Conservation (phyloP, 2,888 invertebrate genomes). For the Lasioglossum morio region DNA sequence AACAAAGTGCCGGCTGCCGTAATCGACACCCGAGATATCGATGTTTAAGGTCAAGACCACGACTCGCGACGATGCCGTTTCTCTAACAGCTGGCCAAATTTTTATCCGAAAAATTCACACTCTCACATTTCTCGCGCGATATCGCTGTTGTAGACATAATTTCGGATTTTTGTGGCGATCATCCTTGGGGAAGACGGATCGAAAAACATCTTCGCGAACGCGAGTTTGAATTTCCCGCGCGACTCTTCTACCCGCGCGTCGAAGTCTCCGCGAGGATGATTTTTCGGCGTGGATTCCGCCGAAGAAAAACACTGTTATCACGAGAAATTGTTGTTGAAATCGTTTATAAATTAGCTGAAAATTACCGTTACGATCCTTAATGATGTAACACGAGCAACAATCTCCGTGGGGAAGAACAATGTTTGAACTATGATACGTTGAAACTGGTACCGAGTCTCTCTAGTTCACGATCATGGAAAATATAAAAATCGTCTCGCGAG, state of each 20-base stretch:
- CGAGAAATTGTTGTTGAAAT: not conserved
- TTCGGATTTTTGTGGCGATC: not conserved
- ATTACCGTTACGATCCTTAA: not conserved
- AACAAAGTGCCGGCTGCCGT: constrained; percentile 38
- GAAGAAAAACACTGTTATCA: not conserved
- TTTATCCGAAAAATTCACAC: not conserved
- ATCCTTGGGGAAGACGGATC: fast-evolving
- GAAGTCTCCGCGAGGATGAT: not conserved
- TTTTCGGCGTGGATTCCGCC: not conserved
- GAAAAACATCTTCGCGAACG: not conserved
- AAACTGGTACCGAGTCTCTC: not conserved
- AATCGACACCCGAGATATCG: constrained; percentile 29
- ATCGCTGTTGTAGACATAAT: not conserved
- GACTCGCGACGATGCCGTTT: not conserved
- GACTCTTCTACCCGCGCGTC: not conserved
- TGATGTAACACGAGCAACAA: not conserved
- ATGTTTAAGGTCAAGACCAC: constrained; percentile 54
- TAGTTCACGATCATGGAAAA: not conserved
- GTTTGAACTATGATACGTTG: not conserved
- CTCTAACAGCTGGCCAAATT: not conserved
- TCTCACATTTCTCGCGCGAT: not conserved
- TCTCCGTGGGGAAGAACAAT: not conserved
- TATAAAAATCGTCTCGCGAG: not conserved
- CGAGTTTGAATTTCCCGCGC: constrained; percentile 1
- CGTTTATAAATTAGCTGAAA: not conserved